Conservation (phyloP, 2,113 vertebrate species). For the Oriolus oriolus region DNA sequence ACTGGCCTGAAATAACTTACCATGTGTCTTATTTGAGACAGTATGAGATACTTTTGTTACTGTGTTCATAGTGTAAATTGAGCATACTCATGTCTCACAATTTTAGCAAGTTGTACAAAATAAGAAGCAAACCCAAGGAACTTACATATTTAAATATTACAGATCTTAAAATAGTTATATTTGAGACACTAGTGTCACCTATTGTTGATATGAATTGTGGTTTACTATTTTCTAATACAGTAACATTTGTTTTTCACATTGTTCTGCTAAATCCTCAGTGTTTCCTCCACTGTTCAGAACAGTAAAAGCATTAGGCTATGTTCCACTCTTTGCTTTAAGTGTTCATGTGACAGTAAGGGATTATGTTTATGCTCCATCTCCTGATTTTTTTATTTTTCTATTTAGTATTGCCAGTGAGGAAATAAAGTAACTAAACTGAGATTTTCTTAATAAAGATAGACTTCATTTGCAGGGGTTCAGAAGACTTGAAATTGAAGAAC, state of each 20-base stretch:
- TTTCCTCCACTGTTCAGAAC: neutral
- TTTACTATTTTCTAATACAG: neutral
- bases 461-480: conserved; percentile 74
- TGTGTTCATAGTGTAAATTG: neutral
- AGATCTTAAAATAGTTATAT: neutral
- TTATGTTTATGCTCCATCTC: neutral
- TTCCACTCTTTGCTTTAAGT: neutral
- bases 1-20: neutral
- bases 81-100: neutral
- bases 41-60: neutral
- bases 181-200: neutral
- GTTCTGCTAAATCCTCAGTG: neutral
- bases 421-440: neutral
- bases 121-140: neutral
- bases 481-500: conserved; percentile 80
- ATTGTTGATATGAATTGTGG: neutral
- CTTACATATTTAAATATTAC: neutral
- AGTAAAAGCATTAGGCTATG: neutral
- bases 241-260: neutral
- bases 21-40: rapidly evolving
- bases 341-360: neutral
- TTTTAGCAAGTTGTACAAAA: neutral
- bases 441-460: neutral
- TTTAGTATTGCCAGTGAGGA: neutral
- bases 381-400: neutral